A percentile compares a stretch with the other conserved stretches of the same genome.
phyloP scores from a whole-genome alignment of 2,113 vertebrate genomes.

The Scopus umbretta region DNA sequence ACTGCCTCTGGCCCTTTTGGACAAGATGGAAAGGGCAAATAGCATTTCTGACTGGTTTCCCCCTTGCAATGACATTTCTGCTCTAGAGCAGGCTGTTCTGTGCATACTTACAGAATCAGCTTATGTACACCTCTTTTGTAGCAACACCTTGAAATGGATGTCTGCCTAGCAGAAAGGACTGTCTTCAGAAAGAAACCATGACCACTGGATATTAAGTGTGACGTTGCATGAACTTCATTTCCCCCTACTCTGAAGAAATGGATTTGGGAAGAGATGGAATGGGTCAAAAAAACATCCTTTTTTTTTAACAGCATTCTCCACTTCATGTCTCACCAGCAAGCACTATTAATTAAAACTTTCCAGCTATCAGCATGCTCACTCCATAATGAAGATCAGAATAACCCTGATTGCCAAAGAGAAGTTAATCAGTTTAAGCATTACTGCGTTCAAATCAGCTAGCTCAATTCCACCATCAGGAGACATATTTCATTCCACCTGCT shows the following conservation, averaged over 20 bases:
- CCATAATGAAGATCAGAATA: slow-evolving; percentile 1
- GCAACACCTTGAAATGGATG: neutral
- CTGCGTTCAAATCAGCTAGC: slow-evolving; percentile 21
- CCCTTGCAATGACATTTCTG: neutral
- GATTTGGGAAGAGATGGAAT: neutral
- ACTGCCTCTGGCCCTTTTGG: neutral
- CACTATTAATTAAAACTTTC: slow-evolving; percentile 23
- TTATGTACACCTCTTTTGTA: neutral
- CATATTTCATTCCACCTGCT: neutral
- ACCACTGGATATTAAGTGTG: neutral
- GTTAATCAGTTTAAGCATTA: slow-evolving; percentile 19
- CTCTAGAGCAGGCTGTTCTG: neutral
- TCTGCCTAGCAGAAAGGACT: neutral
- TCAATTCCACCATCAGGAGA: neutral
- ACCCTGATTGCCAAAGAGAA: neutral
- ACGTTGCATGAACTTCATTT: neutral
- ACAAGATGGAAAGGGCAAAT: neutral
- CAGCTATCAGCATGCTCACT: neutral
- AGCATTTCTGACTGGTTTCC: neutral
- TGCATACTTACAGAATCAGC: neutral
- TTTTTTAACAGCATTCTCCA: neutral
- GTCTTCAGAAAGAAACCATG: neutral
- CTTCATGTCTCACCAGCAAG: neutral
- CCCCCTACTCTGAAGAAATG: neutral
- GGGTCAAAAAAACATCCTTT: neutral